phyloP scores from a whole-genome alignment of 2,113 vertebrate genomes.

The Gobio gobio region DNA sequence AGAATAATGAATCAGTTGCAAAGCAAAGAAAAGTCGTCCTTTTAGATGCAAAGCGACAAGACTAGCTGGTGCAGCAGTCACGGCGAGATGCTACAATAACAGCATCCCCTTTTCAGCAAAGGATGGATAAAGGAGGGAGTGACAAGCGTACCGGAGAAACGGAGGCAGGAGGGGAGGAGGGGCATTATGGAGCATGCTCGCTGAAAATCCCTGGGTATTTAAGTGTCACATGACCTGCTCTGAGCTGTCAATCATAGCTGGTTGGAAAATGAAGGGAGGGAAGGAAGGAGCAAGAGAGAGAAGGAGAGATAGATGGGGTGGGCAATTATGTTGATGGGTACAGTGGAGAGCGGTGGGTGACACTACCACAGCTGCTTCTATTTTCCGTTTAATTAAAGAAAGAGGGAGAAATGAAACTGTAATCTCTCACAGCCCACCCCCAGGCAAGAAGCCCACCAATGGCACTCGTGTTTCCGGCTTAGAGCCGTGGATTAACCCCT shows the following conservation, averaged over 20 bases:
- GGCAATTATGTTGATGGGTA: constrained; percentile 39
- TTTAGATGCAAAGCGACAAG: constrained; percentile 17
- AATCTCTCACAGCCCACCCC: constrained; percentile 48
- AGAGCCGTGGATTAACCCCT: constrained; percentile 52
- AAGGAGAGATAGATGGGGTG: constrained; percentile 7
- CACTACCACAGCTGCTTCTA: constrained; percentile 55
- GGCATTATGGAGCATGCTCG: constrained; percentile 63
- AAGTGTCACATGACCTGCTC: constrained; percentile 70
- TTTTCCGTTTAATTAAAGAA: constrained; percentile 53
- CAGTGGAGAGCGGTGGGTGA: constrained; percentile 43
- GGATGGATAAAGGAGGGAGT: constrained; percentile 58
- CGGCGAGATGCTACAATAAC: constrained; percentile 66
- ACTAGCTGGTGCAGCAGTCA: constrained; percentile 39
- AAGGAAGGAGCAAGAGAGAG: neutral
- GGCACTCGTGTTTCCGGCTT: neutral
- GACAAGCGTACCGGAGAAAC: neutral
- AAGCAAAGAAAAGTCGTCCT: neutral
- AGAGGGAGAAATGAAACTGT: constrained; percentile 34
- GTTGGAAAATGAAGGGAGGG: constrained; percentile 37
- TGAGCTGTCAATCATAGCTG: constrained; percentile 57
- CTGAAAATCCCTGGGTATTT: constrained; percentile 74
- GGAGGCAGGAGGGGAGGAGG: constrained; percentile 7
- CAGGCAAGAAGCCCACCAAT: constrained; percentile 45
- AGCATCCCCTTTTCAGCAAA: constrained; percentile 60
- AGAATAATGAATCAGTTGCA: neutral